Evolutionary conservation across 1,140 invertebrate genomes (phyloP), one percentile per base, ranked within the genome.

Genomic region (Procambarus virginalis): DNA sequence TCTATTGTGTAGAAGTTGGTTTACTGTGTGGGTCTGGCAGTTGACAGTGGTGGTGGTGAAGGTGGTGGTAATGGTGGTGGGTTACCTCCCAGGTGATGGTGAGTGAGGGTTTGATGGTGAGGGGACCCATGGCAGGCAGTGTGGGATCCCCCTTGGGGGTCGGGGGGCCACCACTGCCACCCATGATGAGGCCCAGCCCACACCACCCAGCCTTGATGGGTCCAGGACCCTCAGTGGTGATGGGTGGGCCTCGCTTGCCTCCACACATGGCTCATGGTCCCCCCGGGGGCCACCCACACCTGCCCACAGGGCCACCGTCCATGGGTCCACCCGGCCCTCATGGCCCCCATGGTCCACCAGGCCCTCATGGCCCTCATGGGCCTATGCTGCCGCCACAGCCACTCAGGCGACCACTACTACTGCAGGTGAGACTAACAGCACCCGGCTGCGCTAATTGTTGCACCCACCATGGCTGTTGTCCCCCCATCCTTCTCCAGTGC

Each of bases 341-440:
- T 83, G 86, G 86, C 58, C 86, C 86, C 58, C 68, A 82, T 82
- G 86, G 86, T 46, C 86, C 79, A 20, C 86, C 55, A 82, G 86
- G 86, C 64, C 79, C 79, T 55, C 70, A 20, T 82, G 86, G 86
- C 58, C 86, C 79, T 46, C 86, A 82, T 76, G 80, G 86, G 34
- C 87, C 87, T 22, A 89, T 89, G 87, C 87, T 89, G 87, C 87
- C 87, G 55, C 87, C 87, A 89, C 87, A 89, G 87, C 87, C 87
- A 89, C 87, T 78, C 80, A 89, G 87, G 87, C 87, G 87, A 84
- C 87, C 87, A 84, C 87, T 89, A 89, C 87, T 89, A 89, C 87
- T 89, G 87, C 87, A 89, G 87, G 87, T 89, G 87, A 89, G 87
- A 89, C 87, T 89, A 89, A 89, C 87, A 89, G 87, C 87, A 89